A percentile compares a stretch with the other conserved stretches of the same genome.
Conservation (phyloP, 1,140 invertebrate genomes). For the Hypsibius dujardini region DNA sequence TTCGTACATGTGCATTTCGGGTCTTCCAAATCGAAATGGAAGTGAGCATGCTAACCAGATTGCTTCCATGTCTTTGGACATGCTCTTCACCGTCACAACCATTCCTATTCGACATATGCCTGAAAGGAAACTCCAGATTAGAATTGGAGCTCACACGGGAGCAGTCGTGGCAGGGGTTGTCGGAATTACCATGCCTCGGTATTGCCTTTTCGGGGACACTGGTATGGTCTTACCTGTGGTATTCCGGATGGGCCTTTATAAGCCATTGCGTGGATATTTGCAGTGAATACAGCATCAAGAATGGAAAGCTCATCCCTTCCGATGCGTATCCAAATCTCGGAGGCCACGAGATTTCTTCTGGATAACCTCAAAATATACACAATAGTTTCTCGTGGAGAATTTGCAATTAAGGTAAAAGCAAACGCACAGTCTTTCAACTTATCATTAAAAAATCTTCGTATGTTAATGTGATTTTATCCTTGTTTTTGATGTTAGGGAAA, state of each 20-base stretch:
- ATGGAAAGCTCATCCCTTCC: conserved; percentile 1
- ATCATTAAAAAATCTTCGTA: not conserved
- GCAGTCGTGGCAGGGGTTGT: conserved; percentile 26
- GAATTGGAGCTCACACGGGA: conserved; percentile 17
- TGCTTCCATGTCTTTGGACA: conserved; percentile 18
- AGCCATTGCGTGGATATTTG: not conserved
- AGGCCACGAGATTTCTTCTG: conserved; percentile 17
- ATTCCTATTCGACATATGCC: conserved; percentile 17
- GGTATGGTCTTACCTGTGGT: not conserved
- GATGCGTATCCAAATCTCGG: conserved; percentile 11
- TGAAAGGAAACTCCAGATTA: conserved; percentile 1
- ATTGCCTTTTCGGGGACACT: conserved; percentile 26
- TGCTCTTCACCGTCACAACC: not conserved
- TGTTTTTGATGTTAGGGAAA: conserved; percentile 19
- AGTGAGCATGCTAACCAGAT: conserved; percentile 17
- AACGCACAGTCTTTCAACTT: not conserved
- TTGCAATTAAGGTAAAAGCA: not conserved
- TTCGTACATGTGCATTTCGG: conserved; percentile 18
- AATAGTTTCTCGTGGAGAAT: not conserved
- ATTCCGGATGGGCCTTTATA: not conserved
- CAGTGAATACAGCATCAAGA: not conserved
- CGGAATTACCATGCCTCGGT: conserved; percentile 26
- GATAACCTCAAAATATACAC: not conserved
- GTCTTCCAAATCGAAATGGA: conserved; percentile 12
- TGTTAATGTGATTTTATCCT: not conserved